A percentile compares a stretch with the other conserved stretches of the same genome.
Evolutionary conservation across 1,140 invertebrate species (phyloP).

Genomic region (Lucilia cuprina): DNA sequence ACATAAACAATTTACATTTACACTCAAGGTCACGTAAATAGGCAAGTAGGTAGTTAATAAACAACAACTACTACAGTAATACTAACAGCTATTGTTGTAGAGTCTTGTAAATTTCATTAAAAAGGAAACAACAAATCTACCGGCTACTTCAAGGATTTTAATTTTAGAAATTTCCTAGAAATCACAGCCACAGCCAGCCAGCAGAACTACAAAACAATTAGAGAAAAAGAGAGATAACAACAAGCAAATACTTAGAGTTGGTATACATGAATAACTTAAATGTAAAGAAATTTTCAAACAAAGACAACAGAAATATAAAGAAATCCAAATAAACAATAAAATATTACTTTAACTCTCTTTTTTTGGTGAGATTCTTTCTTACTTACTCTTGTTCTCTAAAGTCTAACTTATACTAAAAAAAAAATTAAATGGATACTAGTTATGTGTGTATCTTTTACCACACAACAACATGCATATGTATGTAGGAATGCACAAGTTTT

Average conservation of each 20-base stretch:
- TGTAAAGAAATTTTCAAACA: not conserved
- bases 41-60: too few species aligned
- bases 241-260: not conserved
- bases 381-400: not conserved
- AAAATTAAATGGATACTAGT: not conserved
- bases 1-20: not conserved
- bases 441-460: too few species aligned
- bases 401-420: not conserved
- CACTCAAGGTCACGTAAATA: not conserved
- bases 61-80: too few species aligned
- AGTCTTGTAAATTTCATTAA: not conserved
- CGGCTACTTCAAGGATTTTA: not conserved
- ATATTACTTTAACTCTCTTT: not conserved
- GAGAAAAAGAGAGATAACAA: not conserved
- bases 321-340: not conserved
- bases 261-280: not conserved
- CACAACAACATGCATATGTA: too few species aligned
- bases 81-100: not conserved
- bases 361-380: not conserved
- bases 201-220: not conserved
- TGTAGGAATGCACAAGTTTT: not conserved
- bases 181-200: not conserved
- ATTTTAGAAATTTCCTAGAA: not conserved
- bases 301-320: not conserved
- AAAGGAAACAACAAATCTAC: not conserved